Base-by-base conservation (phyloP, 1,140 invertebrate genomes). In the Mactra quadrangularis region DNA sequence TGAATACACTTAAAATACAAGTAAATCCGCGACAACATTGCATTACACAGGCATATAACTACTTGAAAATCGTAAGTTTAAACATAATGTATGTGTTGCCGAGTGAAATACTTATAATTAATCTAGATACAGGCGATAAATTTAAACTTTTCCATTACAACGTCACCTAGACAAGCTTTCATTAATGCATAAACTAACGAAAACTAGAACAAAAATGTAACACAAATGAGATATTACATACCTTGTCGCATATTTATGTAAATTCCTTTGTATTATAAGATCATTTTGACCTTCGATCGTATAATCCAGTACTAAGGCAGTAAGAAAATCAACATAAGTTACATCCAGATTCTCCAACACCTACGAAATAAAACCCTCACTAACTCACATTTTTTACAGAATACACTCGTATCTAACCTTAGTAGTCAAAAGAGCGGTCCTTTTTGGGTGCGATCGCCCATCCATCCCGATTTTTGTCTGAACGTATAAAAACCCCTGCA, bases 401-500 rank as follows among this genome's bases (percentile, higher is more conserved):
- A 68, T 68, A 68, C 64, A 68, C 64, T 27, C 45, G 38, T 38
- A 68, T 17, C 64, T 52, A 68, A 68, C 64, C 64, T 31, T 29
- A 68, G 41, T n/a, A 15, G 3, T 45, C 3, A 45, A 29, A 68
- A 68, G 64, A 68, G 38, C 29, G 45, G 45, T 31, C 64, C 33
- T 68, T 68, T 68, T 68, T 57, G 74, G 38, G 55, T 60, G 74
- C 38, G 45, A 29, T 76, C 74, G 74, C 57, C 74, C 74, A 76
- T 38, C 55, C 74, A 76, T 76, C 74, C 45, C 55, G 17, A 50
- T 76, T 76, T 76, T 76, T 76, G 59, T 76, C 25, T 41, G 59
- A 60, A 60, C 74, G 62, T 17, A 60, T 15, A 45, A 50, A 50
- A 62, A 45, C 74, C 45, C 3, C 45, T 19, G 45, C 57, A 60